Evolutionary conservation across 2,888 invertebrate species (phyloP), one percentile per base, ranked within the genome.

Genomic region (Oscheius sp.): DNA sequence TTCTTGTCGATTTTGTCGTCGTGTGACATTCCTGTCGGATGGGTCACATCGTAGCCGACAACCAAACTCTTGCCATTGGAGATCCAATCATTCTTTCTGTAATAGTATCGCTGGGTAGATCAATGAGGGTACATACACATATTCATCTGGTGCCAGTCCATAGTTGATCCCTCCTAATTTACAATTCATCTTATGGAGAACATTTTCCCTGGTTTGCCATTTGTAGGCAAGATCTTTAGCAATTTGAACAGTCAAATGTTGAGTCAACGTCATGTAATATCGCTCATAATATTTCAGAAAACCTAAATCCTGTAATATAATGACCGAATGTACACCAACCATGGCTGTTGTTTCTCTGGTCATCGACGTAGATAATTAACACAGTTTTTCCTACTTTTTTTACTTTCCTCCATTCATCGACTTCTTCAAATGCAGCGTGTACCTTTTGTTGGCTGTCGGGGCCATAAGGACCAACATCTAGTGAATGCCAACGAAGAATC

Each of bases 281-380:
- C 78, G 45, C 56, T 81, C 81, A n/a, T 53, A n/a, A 12, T 78
- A 58, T 43, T 81, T 81, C 72, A 81, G 49, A 0, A 43, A n/a
- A 0, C 46, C 74, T 73, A 55, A 35, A 63, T 53, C 5, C 6
- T 5, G 43, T 7, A 27, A 21, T 41, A 41, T 12, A 21, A 49
- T 7, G 13, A 5, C 0, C 13, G n/a, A 59, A 41, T n/a, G n/a
- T 0, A 43, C 13, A 43, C 45, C 43, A 12, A 61, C 61, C 61
- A n/a, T 61, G 61, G 21, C 43, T 43, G 7, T 41, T 61, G 7
- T 13, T 16, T 13, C 13, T 49, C 21, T 49, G 6, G 21, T 49
- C 49, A 13, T 49, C 49, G 3, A 49, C 49, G 49, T 49, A 49
- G 21, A 49, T 49, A 9, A 35, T 3, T 9, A 35, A 9, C 9